Percentiles rank a stretch among this genome's conserved stretches.
phyloP scores from a whole-genome alignment of 2,113 vertebrate genomes.

The Herpetotheres cachinnans region DNA sequence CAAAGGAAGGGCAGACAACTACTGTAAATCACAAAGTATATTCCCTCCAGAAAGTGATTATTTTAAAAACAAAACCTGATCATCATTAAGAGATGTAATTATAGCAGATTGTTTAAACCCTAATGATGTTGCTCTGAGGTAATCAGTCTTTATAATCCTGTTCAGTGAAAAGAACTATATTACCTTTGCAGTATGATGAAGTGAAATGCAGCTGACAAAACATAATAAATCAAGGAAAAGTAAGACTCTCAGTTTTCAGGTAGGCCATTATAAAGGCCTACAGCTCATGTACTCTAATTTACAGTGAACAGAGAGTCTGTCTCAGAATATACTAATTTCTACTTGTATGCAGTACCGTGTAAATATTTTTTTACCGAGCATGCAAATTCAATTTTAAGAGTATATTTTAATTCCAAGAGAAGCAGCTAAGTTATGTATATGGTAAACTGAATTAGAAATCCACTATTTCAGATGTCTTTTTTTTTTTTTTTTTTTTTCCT shows the following conservation, averaged over 20 bases:
- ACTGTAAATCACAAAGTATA: constrained; percentile 82
- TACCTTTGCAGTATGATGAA: constrained; percentile 74
- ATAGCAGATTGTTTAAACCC: constrained; percentile 75
- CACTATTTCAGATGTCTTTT: not conserved
- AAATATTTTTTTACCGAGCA: not conserved
- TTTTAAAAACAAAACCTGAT: constrained; percentile 71
- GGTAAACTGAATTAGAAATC: not conserved
- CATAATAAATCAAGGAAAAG: constrained; percentile 65
- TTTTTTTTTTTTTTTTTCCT: not conserved
- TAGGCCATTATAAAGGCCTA: not conserved
- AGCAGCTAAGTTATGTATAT: not conserved
- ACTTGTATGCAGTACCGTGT: not conserved
- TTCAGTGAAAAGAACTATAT: constrained; percentile 55
- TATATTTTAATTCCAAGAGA: constrained; percentile 18
- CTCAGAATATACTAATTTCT: constrained; percentile 2
- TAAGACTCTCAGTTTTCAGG: constrained; percentile 16
- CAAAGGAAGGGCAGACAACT: constrained; percentile 76
- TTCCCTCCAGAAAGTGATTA: constrained; percentile 68
- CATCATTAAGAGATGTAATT: constrained; percentile 80
- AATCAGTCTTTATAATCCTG: constrained; percentile 66
- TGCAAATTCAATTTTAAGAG: constrained; percentile 26
- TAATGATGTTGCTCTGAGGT: constrained; percentile 62
- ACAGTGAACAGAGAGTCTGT: not conserved
- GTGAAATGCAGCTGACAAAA: constrained; percentile 74
- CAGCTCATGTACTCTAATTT: constrained; percentile 16